Percentiles rank a stretch among this genome's conserved stretches.
These are phyloP conservation scores for Tridacna gigas DNA, from an alignment of 2,888 invertebrate species.

Conservation along the genomic window DNA sequence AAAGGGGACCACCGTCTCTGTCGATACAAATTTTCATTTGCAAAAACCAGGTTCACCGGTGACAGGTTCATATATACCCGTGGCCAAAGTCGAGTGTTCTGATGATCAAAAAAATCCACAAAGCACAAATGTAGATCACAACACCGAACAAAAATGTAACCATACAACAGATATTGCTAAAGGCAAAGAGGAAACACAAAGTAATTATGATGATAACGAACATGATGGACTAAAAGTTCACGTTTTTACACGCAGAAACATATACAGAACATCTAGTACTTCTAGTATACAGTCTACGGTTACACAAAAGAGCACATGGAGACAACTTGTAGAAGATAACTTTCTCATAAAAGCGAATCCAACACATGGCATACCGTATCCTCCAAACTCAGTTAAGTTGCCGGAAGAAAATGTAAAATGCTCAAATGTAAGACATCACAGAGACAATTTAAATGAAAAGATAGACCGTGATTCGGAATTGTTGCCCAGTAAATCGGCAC, in stretches of 20 bases:
- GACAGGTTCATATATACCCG: neutral
- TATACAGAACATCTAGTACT: neutral
- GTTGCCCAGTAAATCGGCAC: no score
- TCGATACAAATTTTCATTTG: neutral
- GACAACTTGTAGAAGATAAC: neutral
- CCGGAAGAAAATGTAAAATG: no score
- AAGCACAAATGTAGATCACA: neutral
- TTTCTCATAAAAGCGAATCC: neutral
- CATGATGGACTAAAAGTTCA: conserved; percentile 6
- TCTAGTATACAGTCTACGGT: neutral
- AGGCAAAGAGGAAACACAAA: neutral
- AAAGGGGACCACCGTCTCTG: neutral
- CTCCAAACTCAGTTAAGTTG: no score
- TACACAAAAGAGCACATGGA: neutral
- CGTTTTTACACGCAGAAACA: neutral
- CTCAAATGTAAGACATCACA: no score
- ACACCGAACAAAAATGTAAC: neutral
- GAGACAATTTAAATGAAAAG: no score
- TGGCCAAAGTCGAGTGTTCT: neutral
- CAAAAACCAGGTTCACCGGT: neutral
- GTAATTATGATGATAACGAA: neutral
- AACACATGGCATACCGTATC: no score
- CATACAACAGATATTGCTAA: neutral
- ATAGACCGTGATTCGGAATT: no score
- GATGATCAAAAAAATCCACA: neutral